A percentile compares a stretch with the other conserved stretches of the same genome.
phyloP scores from a whole-genome alignment of 2,888 invertebrate species.

The Cheiracanthium punctorium region DNA sequence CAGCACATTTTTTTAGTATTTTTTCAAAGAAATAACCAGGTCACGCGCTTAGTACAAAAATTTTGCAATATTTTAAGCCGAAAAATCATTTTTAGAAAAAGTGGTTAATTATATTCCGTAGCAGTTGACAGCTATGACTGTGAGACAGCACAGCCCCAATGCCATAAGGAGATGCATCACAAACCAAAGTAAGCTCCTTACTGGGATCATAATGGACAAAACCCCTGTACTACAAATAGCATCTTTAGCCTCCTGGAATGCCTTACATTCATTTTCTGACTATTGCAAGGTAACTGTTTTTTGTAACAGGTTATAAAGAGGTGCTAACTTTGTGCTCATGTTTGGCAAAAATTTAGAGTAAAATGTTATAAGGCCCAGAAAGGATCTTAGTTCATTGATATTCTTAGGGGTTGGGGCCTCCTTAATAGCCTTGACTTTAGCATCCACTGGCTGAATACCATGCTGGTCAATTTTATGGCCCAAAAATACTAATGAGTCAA shows the following conservation, averaged over 20 bases:
- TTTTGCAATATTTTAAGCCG: no score
- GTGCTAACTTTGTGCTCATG: conserved; percentile 70
- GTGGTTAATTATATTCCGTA: no score
- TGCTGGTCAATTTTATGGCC: conserved; percentile 70
- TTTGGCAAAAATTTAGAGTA: conserved; percentile 74
- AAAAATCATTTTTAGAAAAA: no score
- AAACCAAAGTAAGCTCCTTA: conserved; percentile 74
- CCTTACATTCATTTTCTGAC: conserved; percentile 71
- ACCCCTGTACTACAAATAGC: no score
- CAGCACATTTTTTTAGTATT: no score
- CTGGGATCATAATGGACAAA: conserved; percentile 74
- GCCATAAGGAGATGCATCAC: conserved; percentile 75
- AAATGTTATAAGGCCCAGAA: conserved; percentile 73
- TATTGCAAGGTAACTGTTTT: conserved; percentile 71
- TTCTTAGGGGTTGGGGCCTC: conserved; percentile 73
- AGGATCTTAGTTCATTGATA: conserved; percentile 72
- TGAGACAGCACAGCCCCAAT: conserved; percentile 72
- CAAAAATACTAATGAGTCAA: background rate
- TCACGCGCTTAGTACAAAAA: no score
- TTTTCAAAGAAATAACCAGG: no score
- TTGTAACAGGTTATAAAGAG: conserved; percentile 72
- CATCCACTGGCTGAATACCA: conserved; percentile 71
- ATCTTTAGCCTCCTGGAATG: conserved; percentile 75
- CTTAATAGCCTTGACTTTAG: conserved; percentile 72
- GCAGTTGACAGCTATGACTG: no score